Conservation (phyloP, 2,888 invertebrate genomes). For the Tenodera sinensis region DNA sequence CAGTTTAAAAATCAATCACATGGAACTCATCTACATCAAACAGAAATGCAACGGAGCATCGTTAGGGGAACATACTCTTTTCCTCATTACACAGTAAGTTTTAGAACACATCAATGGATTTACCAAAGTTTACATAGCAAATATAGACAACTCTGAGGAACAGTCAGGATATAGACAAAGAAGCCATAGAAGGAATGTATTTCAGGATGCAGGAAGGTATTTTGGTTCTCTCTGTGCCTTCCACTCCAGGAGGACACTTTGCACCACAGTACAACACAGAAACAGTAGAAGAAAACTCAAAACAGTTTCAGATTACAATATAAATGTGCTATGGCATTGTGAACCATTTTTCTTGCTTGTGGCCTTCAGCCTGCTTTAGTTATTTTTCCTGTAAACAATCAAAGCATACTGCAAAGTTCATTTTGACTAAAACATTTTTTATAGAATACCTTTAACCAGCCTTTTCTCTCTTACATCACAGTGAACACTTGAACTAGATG, state of each 20-base stretch:
- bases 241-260: background rate
- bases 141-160: background rate
- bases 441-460: background rate
- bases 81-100: background rate
- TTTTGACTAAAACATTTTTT: background rate
- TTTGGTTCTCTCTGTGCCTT: background rate
- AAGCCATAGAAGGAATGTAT: background rate
- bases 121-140: background rate
- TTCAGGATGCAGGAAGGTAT: background rate
- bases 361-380: background rate
- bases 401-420: background rate
- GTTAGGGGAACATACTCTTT: background rate
- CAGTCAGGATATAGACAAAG: background rate
- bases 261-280: background rate
- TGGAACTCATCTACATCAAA: background rate
- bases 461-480: background rate
- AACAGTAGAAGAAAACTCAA: slow-evolving; percentile 3
- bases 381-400: background rate
- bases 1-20: background rate
- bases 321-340: background rate
- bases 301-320: slow-evolving; percentile 17
- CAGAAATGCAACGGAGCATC: background rate
- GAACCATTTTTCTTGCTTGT: background rate
- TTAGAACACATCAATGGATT: background rate
- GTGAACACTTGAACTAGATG: background rate